A percentile compares a stretch with the other conserved stretches of the same genome.
phyloP scores from a whole-genome alignment of 1,140 invertebrate genomes.

The Drosophila ogumai region DNA sequence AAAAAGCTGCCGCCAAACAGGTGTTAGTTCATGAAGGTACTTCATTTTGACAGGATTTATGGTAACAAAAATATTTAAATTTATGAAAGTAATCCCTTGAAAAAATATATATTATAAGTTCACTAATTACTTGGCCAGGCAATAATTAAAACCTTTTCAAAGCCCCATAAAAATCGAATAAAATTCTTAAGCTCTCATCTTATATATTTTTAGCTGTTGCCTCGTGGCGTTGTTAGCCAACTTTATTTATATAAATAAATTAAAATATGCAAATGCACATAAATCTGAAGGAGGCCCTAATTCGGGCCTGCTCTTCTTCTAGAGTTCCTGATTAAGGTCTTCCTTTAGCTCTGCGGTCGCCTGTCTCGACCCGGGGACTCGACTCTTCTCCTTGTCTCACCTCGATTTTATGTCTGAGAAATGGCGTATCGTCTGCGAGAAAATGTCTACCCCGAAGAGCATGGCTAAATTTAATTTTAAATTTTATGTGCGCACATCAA shows the following conservation, averaged over 20 bases:
- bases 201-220: conserved; percentile 6
- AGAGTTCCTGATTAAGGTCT: conserved; percentile 35
- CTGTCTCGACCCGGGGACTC: conserved; percentile 7
- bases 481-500: conserved; percentile 80
- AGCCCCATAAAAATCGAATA: conserved; percentile 2
- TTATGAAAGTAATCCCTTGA: neutral
- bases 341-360: conserved; percentile 18
- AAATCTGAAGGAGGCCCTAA: conserved; percentile 30
- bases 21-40: conserved; percentile 10
- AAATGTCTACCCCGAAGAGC: conserved; percentile 62
- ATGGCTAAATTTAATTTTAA: conserved; percentile 75
- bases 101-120: neutral
- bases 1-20: conserved; percentile 2
- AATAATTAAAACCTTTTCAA: neutral
- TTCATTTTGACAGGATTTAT: neutral
- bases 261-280: conserved; percentile 57
- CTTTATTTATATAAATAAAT: conserved; percentile 58
- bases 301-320: conserved; percentile 20
- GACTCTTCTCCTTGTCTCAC: conserved; percentile 6
- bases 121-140: neutral
- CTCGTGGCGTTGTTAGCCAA: conserved; percentile 8
- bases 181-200: neutral
- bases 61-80: neutral
- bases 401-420: conserved; percentile 50
- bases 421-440: conserved; percentile 61